Percentiles rank a stretch among this genome's conserved stretches.
These are phyloP conservation scores for Indicator indicator DNA, from an alignment of 2,113 vertebrate species.

Conservation along the genomic window DNA sequence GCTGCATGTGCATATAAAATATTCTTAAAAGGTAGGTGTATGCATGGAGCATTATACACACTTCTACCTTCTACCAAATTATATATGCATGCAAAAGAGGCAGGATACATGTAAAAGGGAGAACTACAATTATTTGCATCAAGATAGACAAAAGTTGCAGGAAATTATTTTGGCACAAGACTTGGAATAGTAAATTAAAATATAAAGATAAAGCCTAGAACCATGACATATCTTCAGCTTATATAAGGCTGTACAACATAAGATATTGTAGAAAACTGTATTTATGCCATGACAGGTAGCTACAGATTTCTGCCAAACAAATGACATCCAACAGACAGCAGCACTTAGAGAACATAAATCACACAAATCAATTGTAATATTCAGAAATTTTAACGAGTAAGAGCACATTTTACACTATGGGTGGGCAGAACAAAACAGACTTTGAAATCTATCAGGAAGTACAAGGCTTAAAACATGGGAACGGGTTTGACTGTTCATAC, in stretches of 20 bases:
- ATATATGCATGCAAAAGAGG: constrained; percentile 34
- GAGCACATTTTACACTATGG: not conserved
- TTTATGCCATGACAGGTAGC: not conserved
- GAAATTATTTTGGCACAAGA: constrained; percentile 50
- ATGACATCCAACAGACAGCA: constrained; percentile 7
- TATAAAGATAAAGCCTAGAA: not conserved
- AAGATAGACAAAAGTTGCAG: constrained; percentile 30
- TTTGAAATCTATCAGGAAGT: constrained; percentile 45
- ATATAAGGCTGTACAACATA: not conserved
- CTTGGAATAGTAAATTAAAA: constrained; percentile 10
- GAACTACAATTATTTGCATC: constrained; percentile 3
- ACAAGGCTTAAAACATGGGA: constrained; percentile 22
- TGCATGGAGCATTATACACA: not conserved
- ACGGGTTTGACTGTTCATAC: not conserved
- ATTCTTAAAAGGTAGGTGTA: constrained; percentile 20
- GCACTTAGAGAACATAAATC: not conserved
- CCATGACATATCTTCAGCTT: not conserved
- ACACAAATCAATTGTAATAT: constrained; percentile 21
- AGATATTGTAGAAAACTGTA: not conserved
- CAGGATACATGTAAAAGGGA: constrained; percentile 3
- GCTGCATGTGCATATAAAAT: not conserved
- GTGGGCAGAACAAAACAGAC: constrained; percentile 37
- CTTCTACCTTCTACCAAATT: not conserved
- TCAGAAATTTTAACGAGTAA: constrained; percentile 16
- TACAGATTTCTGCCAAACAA: constrained; percentile 18